Base-by-base conservation (phyloP, 2,888 invertebrate species). In the Nymphalis polychloros region DNA sequence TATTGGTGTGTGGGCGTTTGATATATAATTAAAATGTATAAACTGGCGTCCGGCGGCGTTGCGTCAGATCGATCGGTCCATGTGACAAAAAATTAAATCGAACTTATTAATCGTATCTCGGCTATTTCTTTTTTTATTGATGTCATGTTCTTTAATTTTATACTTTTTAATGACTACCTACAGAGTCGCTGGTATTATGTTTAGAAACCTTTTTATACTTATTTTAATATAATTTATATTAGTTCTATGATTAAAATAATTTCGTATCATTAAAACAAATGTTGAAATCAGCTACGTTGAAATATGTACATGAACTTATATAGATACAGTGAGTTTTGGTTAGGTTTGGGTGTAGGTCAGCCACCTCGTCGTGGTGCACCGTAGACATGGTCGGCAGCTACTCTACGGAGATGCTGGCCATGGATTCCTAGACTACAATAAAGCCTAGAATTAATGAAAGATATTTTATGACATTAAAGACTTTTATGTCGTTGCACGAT, bases 1-100 rank as follows among this genome's bases (percentile, higher is more conserved):
- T 61, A 62, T 23, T 55, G 46, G 49, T 20, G 48, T 19, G 69
- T 70, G 62, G 70, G 70, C 62, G 70, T 60, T 19, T 41, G 52
- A 62, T 50, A 64, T 63, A 64, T 69, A 72, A 72, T 72, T 69
- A 72, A 72, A 64, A 67, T 41, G 57, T 53, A 50, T 64, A 67
- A 46, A 67, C 61, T 31, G 50, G 64, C 69, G 67, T 60, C 67
- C 66, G 71, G 59, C 66, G 71, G 59, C 67, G 57, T 72, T 72
- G 72, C 69, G 63, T 69, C 68, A 69, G 55, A 59, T 23, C 61
- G 59, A 64, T 64, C 63, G 47, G 55, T 59, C 53, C 57, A 62
- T 62, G 64, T 64, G 64, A 69, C 68, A 69, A 69, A 65, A 69
- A 69, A 49, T 69, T 41, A 62, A 62, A 69, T 62, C 20, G 64